Conservation (phyloP, 2,797 vertebrate species). For the Scleropages formosus region DNA sequence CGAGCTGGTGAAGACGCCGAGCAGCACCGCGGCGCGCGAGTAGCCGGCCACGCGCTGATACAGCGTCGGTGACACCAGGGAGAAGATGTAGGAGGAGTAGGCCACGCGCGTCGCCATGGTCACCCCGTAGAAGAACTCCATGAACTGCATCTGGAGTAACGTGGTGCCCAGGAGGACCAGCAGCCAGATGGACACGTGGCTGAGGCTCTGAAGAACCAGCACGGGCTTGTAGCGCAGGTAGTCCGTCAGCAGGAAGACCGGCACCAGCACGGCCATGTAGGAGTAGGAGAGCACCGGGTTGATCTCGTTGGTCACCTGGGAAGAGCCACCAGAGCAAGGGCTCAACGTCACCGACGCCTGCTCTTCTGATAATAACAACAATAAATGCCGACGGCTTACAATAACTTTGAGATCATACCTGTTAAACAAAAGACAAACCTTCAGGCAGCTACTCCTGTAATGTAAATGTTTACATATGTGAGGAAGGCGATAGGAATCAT, state of each 20-base stretch:
- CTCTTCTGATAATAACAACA: no score
- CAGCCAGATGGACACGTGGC: slow-evolving; percentile 84
- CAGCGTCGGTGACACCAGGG: slow-evolving; percentile 71
- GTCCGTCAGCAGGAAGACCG: slow-evolving; percentile 89
- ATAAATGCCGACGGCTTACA: no score
- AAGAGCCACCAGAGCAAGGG: background rate
- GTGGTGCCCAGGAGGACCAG: slow-evolving; percentile 74
- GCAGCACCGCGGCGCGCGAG: slow-evolving; percentile 81
- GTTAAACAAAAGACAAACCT: no score
- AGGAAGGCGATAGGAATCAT: no score
- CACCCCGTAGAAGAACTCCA: slow-evolving; percentile 93
- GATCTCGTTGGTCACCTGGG: slow-evolving; percentile 91
- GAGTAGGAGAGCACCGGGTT: slow-evolving; percentile 87
- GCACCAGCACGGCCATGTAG: slow-evolving; percentile 87
- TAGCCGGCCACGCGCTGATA: slow-evolving; percentile 90
- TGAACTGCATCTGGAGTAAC: slow-evolving; percentile 84
- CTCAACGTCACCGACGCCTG: background rate
- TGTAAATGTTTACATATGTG: no score
- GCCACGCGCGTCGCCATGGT: slow-evolving; percentile 93
- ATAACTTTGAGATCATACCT: no score
- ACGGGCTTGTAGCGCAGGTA: slow-evolving; percentile 89
- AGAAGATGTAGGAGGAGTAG: slow-evolving; percentile 97
- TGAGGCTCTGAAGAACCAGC: slow-evolving; percentile 84
- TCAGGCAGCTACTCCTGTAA: no score
- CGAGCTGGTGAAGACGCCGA: slow-evolving; percentile 90